Percentiles rank a stretch among this genome's conserved stretches.
These are phyloP conservation scores for Drosophila macrospina DNA, from an alignment of 2,888 invertebrate genomes.

Conservation along the genomic window DNA sequence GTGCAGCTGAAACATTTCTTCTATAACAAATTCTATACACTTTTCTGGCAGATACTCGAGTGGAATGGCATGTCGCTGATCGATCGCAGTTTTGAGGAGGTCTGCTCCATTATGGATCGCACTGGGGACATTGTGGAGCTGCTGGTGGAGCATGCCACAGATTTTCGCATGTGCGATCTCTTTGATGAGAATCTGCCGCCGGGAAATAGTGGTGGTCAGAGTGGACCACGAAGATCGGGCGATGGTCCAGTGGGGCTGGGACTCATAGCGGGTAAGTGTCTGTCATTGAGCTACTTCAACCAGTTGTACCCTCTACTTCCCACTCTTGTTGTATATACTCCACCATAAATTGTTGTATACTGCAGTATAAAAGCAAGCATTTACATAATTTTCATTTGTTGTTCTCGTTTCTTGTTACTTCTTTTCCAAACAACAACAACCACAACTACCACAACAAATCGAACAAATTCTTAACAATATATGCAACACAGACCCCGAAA, in stretches of 20 bases:
- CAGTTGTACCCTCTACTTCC: conserved; percentile 9
- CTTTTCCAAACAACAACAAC: conserved; percentile 46
- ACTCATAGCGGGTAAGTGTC: conserved; percentile 84
- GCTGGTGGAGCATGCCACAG: conserved; percentile 93
- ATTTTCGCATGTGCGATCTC: conserved; percentile 90
- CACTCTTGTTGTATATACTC: conserved; percentile 27
- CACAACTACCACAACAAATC: conserved; percentile 27
- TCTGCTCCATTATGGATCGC: conserved; percentile 94
- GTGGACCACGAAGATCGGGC: conserved; percentile 85
- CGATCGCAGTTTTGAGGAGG: conserved; percentile 97
- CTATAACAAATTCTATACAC: conserved; percentile 9
- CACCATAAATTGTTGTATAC: conserved; percentile 1
- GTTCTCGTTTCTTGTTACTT: conserved; percentile 75
- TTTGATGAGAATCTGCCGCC: conserved; percentile 89
- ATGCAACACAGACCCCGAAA: conserved; percentile 90
- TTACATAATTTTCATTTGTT: conserved; percentile 73
- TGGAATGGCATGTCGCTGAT: conserved; percentile 96
- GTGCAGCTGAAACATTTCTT: conserved; percentile 6
- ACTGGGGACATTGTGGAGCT: conserved; percentile 94
- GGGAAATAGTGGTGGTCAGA: conserved; percentile 83
- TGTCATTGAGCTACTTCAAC: conserved; percentile 7
- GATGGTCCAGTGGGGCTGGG: conserved; percentile 85
- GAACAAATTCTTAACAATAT: neutral
- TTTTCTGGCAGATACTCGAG: conserved; percentile 89
- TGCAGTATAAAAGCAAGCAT: conserved; percentile 42